Base-by-base conservation (phyloP, 2,113 vertebrate species). In the Leucopsar rothschildi region DNA sequence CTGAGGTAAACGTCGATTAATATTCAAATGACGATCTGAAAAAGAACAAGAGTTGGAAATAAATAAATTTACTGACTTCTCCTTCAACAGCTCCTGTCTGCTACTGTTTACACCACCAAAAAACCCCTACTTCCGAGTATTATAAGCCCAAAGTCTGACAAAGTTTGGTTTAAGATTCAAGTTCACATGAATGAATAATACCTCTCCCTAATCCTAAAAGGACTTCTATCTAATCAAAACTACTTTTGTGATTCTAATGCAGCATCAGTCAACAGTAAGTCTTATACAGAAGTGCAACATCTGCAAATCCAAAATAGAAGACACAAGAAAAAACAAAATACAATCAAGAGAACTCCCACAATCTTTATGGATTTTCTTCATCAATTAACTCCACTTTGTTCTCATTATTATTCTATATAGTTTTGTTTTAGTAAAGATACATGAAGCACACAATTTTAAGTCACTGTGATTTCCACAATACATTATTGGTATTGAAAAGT, bases 1-100 rank as follows among this genome's bases (percentile, higher is more conserved):
- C 90, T 90, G 83, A 96, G 94, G 84, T 95, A 96, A 98, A 98
- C 42, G 94, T 93, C 97, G 98, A 99, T 99, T 98, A 97, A 98
- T 98, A 97, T 95, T 97, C 92, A 66, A 90, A 92, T 59, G 24
- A 83, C 11, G 91, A 88, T 95, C 98, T 99, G 97, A 92, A 97
- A 98, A 96, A 93, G 73, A 97, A 96, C 18, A 92, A 91, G 85
- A 98, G 66, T 94, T 91, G 83, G 70, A 95, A 96, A 97, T 96
- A 39, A 97, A 92, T 64, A 80, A 66, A 90, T 92, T 79, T 42
- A 69, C 17, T 59, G 17, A 61, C 5, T 86, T 92, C n/a, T 59
- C 1, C 22, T 75, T 72, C 29, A 44, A 60, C 4, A 71, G 24
- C 12, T n/a, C 28, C 40, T 27, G 57, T 53, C 39, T 75, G 22